Evolutionary conservation across 1,140 invertebrate species (phyloP).

Genomic region (Listronotus oregonensis): DNA sequence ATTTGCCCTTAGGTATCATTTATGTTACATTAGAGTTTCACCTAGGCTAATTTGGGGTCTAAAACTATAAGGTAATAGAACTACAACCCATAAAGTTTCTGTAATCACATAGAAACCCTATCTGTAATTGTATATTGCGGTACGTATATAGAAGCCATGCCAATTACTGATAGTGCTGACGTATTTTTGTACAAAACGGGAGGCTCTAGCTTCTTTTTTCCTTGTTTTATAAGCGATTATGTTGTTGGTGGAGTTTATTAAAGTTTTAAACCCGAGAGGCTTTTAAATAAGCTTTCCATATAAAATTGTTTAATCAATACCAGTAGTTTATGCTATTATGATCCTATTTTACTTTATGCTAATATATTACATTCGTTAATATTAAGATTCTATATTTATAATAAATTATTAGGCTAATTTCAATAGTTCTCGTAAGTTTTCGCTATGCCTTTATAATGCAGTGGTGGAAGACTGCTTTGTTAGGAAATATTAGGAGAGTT

Average conservation of each 20-base stretch:
- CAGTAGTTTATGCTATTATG: too few relatives aligned
- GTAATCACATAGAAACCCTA: constrained; percentile 36
- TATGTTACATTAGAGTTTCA: constrained; percentile 27
- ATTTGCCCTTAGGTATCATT: constrained; percentile 35
- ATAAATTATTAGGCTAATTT: too few relatives aligned
- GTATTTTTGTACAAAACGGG: constrained; percentile 25
- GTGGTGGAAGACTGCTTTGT: too few relatives aligned
- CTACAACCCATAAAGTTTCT: constrained; percentile 32
- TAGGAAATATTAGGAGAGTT: too few relatives aligned
- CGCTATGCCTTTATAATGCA: too few relatives aligned
- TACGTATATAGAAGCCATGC: constrained; percentile 17
- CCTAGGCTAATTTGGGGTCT: constrained; percentile 29
- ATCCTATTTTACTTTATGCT: too few relatives aligned
- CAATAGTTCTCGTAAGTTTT: too few relatives aligned
- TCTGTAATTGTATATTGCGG: constrained; percentile 31
- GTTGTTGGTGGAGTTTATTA: constrained; percentile 15
- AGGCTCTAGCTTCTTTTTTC: constrained; percentile 12
- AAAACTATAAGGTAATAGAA: constrained; percentile 26
- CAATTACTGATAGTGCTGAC: constrained; percentile 20
- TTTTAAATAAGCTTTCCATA: not conserved
- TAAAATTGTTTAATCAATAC: too few relatives aligned
- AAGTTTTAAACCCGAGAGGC: constrained; percentile 14
- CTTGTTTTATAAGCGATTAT: constrained; percentile 6
- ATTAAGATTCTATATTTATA: too few relatives aligned
- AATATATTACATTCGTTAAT: too few relatives aligned